Evolutionary conservation across 2,797 vertebrate genomes (phyloP).

Genomic region (Clamator glandarius): DNA sequence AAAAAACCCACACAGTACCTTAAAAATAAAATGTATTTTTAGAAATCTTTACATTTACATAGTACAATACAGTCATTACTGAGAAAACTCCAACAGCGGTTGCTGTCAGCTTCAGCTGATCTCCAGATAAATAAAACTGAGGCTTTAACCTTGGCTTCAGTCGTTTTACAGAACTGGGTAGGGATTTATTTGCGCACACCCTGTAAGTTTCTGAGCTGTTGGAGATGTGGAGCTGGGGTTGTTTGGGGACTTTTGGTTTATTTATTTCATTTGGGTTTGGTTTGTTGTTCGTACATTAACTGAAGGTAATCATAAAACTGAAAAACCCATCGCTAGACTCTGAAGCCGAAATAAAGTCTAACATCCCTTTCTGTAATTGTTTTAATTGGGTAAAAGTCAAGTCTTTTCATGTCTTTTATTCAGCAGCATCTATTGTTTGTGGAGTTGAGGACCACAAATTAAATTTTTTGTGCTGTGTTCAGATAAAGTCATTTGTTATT

Average conservation of each 20-base stretch:
- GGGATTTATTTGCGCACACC: not conserved
- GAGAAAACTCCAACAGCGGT: not conserved
- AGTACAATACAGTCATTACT: accelerated
- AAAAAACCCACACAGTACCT: not conserved
- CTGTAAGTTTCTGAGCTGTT: not conserved
- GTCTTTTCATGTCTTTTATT: not conserved
- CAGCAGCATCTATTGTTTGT: not conserved
- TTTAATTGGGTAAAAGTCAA: not conserved
- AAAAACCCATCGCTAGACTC: not conserved
- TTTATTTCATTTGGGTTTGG: not conserved
- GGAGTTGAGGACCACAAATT: not conserved
- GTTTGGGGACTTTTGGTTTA: too few relatives aligned
- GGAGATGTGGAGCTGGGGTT: too few relatives aligned
- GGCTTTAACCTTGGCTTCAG: not conserved
- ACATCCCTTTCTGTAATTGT: not conserved
- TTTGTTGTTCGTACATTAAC: not conserved
- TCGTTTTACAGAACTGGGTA: not conserved
- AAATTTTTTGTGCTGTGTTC: not conserved
- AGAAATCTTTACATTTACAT: accelerated
- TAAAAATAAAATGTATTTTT: not conserved
- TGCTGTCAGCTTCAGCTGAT: not conserved
- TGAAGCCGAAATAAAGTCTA: not conserved
- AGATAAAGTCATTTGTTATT: not conserved
- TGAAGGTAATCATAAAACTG: not conserved
- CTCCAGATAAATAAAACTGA: not conserved